These are phyloP conservation scores for Argynnis bischoffii DNA, from an alignment of 2,888 invertebrate genomes.

Conservation along the genomic window DNA sequence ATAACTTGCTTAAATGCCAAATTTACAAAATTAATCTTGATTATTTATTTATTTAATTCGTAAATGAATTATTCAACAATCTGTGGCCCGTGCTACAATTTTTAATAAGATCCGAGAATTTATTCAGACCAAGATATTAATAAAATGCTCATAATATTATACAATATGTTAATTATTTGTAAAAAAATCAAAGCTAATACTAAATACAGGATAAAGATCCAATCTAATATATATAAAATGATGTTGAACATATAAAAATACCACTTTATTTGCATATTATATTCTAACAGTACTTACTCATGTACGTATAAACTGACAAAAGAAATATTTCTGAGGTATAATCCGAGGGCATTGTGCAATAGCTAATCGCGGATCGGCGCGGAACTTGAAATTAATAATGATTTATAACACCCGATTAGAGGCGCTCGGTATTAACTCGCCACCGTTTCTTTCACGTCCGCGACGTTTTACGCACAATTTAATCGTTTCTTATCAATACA, in stretches of 20 bases:
- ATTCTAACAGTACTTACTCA: constrained; percentile 57
- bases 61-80: constrained; percentile 28
- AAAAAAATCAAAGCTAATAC: constrained; percentile 5
- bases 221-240: not conserved
- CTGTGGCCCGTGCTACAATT: constrained; percentile 29
- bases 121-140: not conserved
- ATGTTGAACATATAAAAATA: not conserved
- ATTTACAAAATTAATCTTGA: constrained; percentile 9
- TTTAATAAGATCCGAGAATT: constrained; percentile 9
- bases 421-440: constrained; percentile 63
- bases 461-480: constrained; percentile 32
- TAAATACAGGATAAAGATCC: not conserved
- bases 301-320: constrained; percentile 77
- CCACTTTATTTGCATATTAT: constrained; percentile 20
- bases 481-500: constrained; percentile 19
- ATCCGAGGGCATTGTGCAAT: constrained; percentile 79
- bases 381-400: constrained; percentile 77
- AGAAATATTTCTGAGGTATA: constrained; percentile 77
- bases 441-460: constrained; percentile 54
- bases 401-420: constrained; percentile 79
- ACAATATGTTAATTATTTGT: constrained; percentile 9
- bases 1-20: not conserved
- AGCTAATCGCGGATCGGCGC: constrained; percentile 78
- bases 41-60: constrained; percentile 18
- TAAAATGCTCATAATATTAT: constrained; percentile 6